Conservation (phyloP, 2,888 invertebrate genomes). For the Aphrophora alni region DNA sequence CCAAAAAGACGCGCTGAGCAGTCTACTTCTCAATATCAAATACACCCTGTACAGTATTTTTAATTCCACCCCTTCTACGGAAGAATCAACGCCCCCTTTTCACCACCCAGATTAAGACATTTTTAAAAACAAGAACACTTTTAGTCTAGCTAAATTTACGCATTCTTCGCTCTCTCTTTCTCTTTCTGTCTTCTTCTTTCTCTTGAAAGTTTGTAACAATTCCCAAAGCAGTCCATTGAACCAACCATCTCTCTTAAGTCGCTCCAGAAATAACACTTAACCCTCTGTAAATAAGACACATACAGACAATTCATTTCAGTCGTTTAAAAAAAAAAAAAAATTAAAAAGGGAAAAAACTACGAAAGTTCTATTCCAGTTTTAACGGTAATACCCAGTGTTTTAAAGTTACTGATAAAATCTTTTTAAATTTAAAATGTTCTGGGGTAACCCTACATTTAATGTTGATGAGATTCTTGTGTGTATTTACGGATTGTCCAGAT, state of each 20-base stretch:
- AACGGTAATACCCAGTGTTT: no score
- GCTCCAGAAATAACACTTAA: background rate
- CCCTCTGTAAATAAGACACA: background rate
- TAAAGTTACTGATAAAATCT: background rate
- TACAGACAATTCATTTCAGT: background rate
- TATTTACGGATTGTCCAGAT: background rate
- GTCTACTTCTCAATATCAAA: constrained; percentile 2
- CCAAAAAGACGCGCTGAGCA: background rate
- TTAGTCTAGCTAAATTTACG: constrained; percentile 7
- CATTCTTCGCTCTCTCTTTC: background rate
- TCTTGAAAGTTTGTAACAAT: background rate
- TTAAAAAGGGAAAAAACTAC: no score
- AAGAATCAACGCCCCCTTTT: constrained; percentile 32
- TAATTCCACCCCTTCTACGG: constrained; percentile 15
- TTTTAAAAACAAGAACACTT: constrained; percentile 14
- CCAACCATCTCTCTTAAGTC: background rate
- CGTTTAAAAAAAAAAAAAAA: background rate
- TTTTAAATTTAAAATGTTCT: background rate
- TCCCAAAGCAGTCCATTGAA: background rate
- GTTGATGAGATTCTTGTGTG: background rate
- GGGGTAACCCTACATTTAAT: background rate
- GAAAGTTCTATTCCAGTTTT: no score
- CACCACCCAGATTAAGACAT: constrained; percentile 37
- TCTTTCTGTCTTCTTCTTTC: background rate
- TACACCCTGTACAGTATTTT: background rate